Evolutionary conservation across 2,797 vertebrate genomes (phyloP).

Genomic region (Phrynocephalus forsythii): DNA sequence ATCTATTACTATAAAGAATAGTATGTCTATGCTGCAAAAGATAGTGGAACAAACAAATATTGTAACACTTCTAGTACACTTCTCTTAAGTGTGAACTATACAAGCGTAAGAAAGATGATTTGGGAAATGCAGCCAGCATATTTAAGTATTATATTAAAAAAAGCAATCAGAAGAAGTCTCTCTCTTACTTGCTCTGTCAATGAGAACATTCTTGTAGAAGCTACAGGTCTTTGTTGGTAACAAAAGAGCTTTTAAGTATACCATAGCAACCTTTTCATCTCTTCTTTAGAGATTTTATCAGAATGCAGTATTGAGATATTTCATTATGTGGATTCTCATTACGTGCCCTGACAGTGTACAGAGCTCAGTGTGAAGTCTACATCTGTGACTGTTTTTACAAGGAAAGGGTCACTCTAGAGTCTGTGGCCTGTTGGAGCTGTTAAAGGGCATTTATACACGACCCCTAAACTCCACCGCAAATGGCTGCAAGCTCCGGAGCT

Average conservation of each 20-base stretch:
- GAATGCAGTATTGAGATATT: not conserved
- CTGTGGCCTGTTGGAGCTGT: not conserved
- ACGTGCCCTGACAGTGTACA: not conserved
- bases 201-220: not conserved
- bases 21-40: slow-evolving; percentile 43
- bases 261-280: not conserved
- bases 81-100: slow-evolving; percentile 45
- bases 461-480: too few species aligned
- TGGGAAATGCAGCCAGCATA: slow-evolving; percentile 36
- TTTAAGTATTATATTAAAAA: slow-evolving; percentile 39
- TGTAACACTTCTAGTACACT: slow-evolving; percentile 52
- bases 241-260: not conserved
- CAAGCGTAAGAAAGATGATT: slow-evolving; percentile 41
- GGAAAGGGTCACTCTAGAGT: not conserved
- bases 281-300: not conserved
- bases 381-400: not conserved
- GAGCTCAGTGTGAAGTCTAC: not conserved
- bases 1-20: slow-evolving; percentile 79
- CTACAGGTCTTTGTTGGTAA: not conserved
- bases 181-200: not conserved
- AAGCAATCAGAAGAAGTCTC: not conserved
- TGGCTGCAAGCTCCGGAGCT: too few species aligned
- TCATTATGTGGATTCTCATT: not conserved
- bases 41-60: slow-evolving; percentile 62
- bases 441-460: too few species aligned